These are phyloP conservation scores for Poecilia latipinna DNA, from an alignment of 2,113 vertebrate species.

Conservation along the genomic window DNA sequence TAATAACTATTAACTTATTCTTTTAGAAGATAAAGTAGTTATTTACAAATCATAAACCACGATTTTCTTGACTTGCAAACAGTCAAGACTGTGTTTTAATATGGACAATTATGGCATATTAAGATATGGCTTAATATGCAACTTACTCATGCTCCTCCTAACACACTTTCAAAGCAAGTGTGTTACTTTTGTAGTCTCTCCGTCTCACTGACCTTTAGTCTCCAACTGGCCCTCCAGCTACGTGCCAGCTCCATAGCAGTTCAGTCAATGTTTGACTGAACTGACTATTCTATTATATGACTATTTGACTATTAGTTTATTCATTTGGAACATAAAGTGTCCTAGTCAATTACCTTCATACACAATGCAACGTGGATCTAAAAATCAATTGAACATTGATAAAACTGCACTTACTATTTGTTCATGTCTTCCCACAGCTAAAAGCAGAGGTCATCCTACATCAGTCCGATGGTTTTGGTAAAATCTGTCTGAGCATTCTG, in stretches of 20 bases:
- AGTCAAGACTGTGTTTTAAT: no score
- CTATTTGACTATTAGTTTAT: conserved; percentile 2
- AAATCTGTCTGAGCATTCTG: conserved; percentile 28
- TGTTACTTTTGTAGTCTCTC: not conserved
- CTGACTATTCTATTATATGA: no score
- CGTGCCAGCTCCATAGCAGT: conserved; percentile 5
- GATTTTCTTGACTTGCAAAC: no score
- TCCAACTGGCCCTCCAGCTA: not conserved
- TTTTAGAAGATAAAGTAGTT: no score
- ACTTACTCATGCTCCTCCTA: no score
- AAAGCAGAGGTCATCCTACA: conserved; percentile 12
- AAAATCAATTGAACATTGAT: not conserved
- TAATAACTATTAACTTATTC: no score
- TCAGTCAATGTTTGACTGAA: conserved; percentile 25
- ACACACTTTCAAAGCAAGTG: not conserved
- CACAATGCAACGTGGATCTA: not conserved
- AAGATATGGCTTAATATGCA: not conserved
- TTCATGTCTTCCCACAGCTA: not conserved
- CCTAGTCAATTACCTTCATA: not conserved
- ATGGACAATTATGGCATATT: not conserved
- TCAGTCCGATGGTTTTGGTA: not conserved
- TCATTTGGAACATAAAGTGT: not conserved
- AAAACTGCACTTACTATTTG: not conserved
- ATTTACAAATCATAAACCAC: no score
- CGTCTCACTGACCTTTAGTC: conserved; percentile 27